A percentile compares a stretch with the other conserved stretches of the same genome.
Conservation (phyloP, 2,113 vertebrate species). For the Plectropomus leopardus region DNA sequence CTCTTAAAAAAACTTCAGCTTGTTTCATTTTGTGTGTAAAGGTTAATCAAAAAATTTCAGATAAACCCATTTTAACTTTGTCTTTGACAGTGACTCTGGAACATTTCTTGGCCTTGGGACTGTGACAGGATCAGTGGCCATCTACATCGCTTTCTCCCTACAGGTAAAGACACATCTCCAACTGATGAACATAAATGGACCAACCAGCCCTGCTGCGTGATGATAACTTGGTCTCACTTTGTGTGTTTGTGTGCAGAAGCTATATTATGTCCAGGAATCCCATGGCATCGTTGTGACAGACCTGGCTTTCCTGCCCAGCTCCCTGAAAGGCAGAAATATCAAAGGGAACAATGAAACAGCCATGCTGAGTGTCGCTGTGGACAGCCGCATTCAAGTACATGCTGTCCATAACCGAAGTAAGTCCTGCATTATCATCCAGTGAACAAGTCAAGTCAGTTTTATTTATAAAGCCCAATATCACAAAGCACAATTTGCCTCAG, state of each 20-base stretch:
- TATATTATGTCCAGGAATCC: conserved; percentile 94
- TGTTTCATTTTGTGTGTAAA: too few relatives aligned
- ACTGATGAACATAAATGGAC: background rate
- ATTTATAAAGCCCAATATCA: too few relatives aligned
- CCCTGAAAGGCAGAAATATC: conserved; percentile 81
- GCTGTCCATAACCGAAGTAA: conserved; percentile 88
- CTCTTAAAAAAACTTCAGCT: too few relatives aligned
- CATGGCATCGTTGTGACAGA: conserved; percentile 97
- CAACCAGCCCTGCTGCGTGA: background rate
- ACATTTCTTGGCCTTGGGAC: conserved; percentile 97
- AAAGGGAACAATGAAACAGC: conserved; percentile 89
- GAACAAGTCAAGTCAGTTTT: too few relatives aligned
- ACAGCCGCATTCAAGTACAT: conserved; percentile 95
- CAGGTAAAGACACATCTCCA: conserved; percentile 85
- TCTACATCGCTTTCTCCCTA: conserved; percentile 95
- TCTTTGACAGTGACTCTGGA: conserved; percentile 89
- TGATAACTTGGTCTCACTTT: background rate
- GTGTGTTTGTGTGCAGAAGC: conserved; percentile 80
- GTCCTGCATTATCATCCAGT: conserved; percentile 61
- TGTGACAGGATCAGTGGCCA: conserved; percentile 94
- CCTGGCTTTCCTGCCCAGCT: conserved; percentile 91
- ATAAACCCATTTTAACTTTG: background rate
- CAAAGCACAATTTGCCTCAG: too few relatives aligned
- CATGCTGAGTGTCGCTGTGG: conserved; percentile 94
- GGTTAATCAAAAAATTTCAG: too few relatives aligned